Evolutionary conservation across 1,140 invertebrate species (phyloP), one percentile per base, ranked within the genome.

Genomic region (Antheraea mylitta): DNA sequence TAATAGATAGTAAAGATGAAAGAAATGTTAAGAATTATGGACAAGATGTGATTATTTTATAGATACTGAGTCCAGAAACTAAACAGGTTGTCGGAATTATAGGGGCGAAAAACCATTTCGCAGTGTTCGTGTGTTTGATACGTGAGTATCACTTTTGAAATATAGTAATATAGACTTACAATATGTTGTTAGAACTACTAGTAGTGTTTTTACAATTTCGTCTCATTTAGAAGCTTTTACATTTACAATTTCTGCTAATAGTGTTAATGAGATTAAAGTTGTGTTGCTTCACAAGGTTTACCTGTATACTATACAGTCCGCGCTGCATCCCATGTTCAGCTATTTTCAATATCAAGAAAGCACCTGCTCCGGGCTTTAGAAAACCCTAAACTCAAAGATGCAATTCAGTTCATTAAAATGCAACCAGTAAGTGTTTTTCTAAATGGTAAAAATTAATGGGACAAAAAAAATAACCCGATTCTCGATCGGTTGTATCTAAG

Each of bases 71-170:
- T 63, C 87, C 89, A 19, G 78, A 81, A 11, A 85, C 83, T 0
- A 83, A 81, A 42, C 36, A 74, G n/a, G 78, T 84, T 0, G 80
- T 90, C 10, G 78, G 79, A 18, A 68, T 78, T 18, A 66, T 92
- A 7, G 64, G 73, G n/a, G 64, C 72, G 0, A 85, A 78, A 71
- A 73, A 70, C 65, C 77, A 87, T 74, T 90, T 92, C 69, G 87
- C 86, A 58, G 85, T 86, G 2, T 73, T 92, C 5, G 82, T 84
- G 48, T 89, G 87, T 75, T 66, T 91, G 11, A 68, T 92, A n/a
- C 81, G 89, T 89, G 68, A 87, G 83, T 85, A 62, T 42, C 7
- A 0, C 38, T 42, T 42, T 42, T 42, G 38, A 30, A 2, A 30
- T 30, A 30, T 30, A 1, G 4, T 30, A 4, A 4, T 4, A 1